These are phyloP conservation scores for Thamnophis elegans DNA, from an alignment of 2,797 vertebrate species.

Conservation along the genomic window DNA sequence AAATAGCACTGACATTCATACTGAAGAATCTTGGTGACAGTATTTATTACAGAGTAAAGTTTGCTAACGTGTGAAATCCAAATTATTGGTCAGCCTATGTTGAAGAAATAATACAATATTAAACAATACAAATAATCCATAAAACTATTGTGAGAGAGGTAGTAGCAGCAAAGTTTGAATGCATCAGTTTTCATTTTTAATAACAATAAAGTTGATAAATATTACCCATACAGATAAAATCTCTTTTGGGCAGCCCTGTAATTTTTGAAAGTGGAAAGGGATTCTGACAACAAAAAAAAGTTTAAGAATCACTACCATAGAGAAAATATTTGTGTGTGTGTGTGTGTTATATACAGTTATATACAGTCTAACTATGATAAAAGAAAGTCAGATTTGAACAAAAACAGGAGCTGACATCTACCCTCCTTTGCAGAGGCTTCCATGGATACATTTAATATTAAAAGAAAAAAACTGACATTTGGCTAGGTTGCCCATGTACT, in stretches of 20 bases:
- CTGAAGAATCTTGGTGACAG: neutral
- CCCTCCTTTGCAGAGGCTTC: neutral
- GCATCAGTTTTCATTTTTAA: neutral
- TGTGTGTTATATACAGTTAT: neutral
- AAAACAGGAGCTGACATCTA: neutral
- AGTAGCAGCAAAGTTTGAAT: neutral
- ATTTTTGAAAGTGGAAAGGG: neutral
- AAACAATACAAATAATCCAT: neutral
- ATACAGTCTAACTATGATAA: neutral
- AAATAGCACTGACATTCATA: neutral
- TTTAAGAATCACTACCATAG: neutral
- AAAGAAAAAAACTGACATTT: neutral
- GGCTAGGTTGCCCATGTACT: neutral
- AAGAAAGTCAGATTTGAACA: neutral
- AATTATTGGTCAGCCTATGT: neutral
- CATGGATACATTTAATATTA: neutral
- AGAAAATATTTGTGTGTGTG: neutral
- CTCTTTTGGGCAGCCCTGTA: neutral
- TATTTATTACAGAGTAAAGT: neutral
- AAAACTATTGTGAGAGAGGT: neutral
- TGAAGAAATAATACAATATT: neutral
- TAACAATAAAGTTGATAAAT: neutral
- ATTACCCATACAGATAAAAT: neutral
- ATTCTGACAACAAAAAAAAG: neutral
- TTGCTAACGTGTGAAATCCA: neutral